These are phyloP conservation scores for Agonopterix heracliana DNA, from an alignment of 2,888 invertebrate genomes.

Conservation along the genomic window DNA sequence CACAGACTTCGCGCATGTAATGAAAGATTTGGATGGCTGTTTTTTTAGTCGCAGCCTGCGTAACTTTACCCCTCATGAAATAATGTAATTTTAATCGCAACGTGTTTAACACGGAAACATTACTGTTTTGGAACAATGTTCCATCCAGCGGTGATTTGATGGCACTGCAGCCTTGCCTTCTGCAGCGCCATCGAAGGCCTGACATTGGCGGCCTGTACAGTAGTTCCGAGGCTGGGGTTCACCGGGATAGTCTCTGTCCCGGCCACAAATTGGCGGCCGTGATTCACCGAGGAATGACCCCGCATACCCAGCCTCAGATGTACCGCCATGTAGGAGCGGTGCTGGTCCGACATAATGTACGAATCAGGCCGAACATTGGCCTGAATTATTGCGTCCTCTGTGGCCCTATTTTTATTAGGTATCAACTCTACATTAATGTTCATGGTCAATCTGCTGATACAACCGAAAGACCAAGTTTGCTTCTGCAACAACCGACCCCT, in stretches of 20 bases:
- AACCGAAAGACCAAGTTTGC: not conserved
- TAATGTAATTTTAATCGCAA: slow-evolving; percentile 3
- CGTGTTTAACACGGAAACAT: not conserved
- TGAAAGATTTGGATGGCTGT: no score
- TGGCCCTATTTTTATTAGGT: slow-evolving; percentile 3
- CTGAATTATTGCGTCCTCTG: slow-evolving; percentile 4
- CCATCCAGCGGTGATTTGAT: not conserved
- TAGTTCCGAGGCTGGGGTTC: not conserved
- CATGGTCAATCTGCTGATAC: not conserved
- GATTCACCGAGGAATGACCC: slow-evolving; percentile 5
- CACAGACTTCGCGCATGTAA: no score
- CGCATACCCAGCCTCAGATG: slow-evolving; percentile 2
- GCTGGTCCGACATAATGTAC: slow-evolving; percentile 8
- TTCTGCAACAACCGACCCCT: not conserved
- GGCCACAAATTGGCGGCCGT: slow-evolving; percentile 2
- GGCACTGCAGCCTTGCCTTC: not conserved
- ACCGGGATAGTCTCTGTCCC: slow-evolving; percentile 8
- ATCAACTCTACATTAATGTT: no score
- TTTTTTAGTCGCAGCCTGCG: not conserved
- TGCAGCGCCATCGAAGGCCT: no score
- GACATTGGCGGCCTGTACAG: not conserved
- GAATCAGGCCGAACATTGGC: slow-evolving; percentile 2
- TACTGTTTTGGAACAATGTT: not conserved
- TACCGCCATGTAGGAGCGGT: slow-evolving; percentile 6
- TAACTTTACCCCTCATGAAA: not conserved